phyloP scores from a whole-genome alignment of 2,888 invertebrate species.

The Drosophila monieri region DNA sequence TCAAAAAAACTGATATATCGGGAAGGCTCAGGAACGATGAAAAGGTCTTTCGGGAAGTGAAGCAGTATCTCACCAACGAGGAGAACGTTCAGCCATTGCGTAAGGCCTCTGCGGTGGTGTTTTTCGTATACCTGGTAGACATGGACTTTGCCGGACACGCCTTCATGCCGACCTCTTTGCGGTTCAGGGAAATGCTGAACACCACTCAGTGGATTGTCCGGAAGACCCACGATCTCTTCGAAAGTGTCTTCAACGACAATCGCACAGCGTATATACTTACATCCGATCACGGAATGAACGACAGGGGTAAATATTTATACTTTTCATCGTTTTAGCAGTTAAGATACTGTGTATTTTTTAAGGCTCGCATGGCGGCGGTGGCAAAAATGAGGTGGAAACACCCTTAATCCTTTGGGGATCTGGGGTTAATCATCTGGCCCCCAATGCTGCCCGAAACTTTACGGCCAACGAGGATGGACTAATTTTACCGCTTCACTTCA shows the following conservation, averaged over 20 bases:
- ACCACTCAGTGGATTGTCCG: slow-evolving; percentile 91
- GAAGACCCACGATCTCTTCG: slow-evolving; percentile 88
- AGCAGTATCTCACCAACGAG: neutral
- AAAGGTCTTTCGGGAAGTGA: slow-evolving; percentile 1
- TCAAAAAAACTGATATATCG: neutral
- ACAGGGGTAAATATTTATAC: slow-evolving; percentile 88
- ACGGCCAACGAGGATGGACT: slow-evolving; percentile 17
- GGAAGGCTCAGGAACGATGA: slow-evolving; percentile 1
- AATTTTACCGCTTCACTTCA: slow-evolving; percentile 85
- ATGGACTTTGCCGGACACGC: slow-evolving; percentile 88
- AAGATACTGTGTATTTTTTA: slow-evolving; percentile 8
- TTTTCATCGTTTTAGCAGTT: neutral
- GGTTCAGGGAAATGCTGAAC: slow-evolving; percentile 90
- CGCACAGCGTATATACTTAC: slow-evolving; percentile 95
- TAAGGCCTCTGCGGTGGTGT: slow-evolving; percentile 83
- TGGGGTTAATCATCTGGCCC: slow-evolving; percentile 86
- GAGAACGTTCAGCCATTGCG: slow-evolving; percentile 14
- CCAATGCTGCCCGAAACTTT: slow-evolving; percentile 23
- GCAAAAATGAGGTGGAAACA: slow-evolving; percentile 91
- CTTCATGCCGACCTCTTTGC: slow-evolving; percentile 91
- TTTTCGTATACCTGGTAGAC: slow-evolving; percentile 96
- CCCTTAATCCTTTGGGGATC: slow-evolving; percentile 98
- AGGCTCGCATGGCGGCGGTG: slow-evolving; percentile 96
- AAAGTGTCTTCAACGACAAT: slow-evolving; percentile 89
- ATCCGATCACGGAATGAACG: slow-evolving; percentile 99